A percentile compares a stretch with the other conserved stretches of the same genome.
phyloP scores from a whole-genome alignment of 2,888 invertebrate species.

The Hofmannophila pseudospretella region DNA sequence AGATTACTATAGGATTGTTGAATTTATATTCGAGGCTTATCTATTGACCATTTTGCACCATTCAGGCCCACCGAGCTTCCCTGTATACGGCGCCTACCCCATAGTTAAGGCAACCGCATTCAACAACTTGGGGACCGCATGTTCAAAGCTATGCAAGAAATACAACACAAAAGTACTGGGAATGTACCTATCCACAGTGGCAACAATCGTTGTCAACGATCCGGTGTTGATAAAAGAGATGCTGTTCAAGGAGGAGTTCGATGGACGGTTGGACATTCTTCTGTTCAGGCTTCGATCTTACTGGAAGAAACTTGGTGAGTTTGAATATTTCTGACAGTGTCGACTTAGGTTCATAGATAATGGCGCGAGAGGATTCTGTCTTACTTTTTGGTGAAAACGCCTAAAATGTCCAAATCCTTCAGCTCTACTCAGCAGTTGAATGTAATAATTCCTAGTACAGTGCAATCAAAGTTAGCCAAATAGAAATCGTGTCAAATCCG shows the following conservation, averaged over 20 bases:
- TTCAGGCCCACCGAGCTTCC: slow-evolving; percentile 79
- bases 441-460: too few species aligned
- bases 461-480: too few species aligned
- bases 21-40: too few species aligned
- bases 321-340: neutral
- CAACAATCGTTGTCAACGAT: slow-evolving; percentile 73
- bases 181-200: slow-evolving; percentile 69
- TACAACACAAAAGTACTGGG: slow-evolving; percentile 81
- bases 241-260: slow-evolving; percentile 77
- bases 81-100: slow-evolving; percentile 80
- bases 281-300: slow-evolving; percentile 70
- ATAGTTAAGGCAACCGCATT: slow-evolving; percentile 72
- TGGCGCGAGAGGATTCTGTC: neutral
- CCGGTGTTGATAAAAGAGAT: slow-evolving; percentile 76
- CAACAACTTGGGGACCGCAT: slow-evolving; percentile 68
- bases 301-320: slow-evolving; percentile 72
- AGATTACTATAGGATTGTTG: too few species aligned
- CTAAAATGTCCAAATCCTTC: too few species aligned
- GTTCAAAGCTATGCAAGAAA: slow-evolving; percentile 65
- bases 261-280: slow-evolving; percentile 76
- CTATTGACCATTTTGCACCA: too few species aligned
- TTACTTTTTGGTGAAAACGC: too few species aligned
- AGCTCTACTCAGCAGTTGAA: too few species aligned
- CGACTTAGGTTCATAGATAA: too few species aligned
- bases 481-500: too few species aligned